Evolutionary conservation across 2,888 invertebrate genomes (phyloP), one percentile per base, ranked within the genome.

Genomic region (Calliopum simillimum): DNA sequence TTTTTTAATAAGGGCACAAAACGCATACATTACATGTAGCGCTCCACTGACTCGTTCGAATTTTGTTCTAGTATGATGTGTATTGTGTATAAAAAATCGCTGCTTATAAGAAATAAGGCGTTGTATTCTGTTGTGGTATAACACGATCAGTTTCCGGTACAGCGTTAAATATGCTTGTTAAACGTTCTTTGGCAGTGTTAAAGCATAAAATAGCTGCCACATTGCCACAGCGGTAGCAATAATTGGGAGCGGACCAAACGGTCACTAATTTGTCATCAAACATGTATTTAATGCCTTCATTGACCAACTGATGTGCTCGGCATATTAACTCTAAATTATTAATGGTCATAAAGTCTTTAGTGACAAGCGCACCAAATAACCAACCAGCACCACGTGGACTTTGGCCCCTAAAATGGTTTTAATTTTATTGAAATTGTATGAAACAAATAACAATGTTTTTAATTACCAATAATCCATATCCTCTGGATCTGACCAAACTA

Each of bases 191-290:
- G 8, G 92, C 91, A 73, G 92, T 91, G 72, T 91, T 90, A 84
- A 99, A 96, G 85, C 94, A 93, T 83, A 99, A 88, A 80, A 99
- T 98, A 64, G 99, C 97, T 4, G 99, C 99, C 68, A 98, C 93
- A 86, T 99, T 99, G 59, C 99, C 99, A 85, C 99, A 99, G 16
- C 99, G 92, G 86, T 99, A 99, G 87, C 99, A 99, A 87, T 99
- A 99, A 88, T 99, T 99, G 4, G 99, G 99, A 5, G 99, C 99
- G 16, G 99, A 98, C 97, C 99, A 99, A 2, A 99, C 97, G 0
- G 99, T 99, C 46, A 99, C 98, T 79, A 99, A 88, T 85, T 95
- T 94, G 79, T 97, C 94, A 82, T 98, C 94, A 87, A 99, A 99
- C 96, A 99, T 97, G 86, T 97, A 99, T 88, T 97, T 98, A 87